Percentiles rank a stretch among this genome's conserved stretches.
These are phyloP conservation scores for Periophthalmus magnuspinnatus DNA, from an alignment of 2,797 vertebrate species.

Conservation along the genomic window DNA sequence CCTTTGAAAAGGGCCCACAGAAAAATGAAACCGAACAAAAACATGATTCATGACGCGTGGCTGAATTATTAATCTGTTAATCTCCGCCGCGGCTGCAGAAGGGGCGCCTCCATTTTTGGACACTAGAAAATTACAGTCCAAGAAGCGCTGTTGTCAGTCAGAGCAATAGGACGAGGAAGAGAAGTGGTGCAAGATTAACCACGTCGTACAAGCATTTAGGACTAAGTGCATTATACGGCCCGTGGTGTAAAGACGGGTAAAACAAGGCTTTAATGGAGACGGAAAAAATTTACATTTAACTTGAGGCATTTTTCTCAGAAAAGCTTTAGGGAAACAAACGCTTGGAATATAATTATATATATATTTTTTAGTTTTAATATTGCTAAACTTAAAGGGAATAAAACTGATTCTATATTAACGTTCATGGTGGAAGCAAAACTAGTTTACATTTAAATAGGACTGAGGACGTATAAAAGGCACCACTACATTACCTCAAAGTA, in stretches of 20 bases:
- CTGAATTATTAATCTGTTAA: slow-evolving; percentile 98
- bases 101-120: slow-evolving; percentile 82
- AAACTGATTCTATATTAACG: background rate
- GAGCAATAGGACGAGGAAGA: slow-evolving; percentile 75
- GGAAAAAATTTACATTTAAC: too few relatives aligned
- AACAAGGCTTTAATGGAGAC: too few relatives aligned
- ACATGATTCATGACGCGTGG: slow-evolving; percentile 85
- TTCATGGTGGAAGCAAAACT: background rate
- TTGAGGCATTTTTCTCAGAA: too few relatives aligned
- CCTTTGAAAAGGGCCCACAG: slow-evolving; percentile 60
- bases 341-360: background rate
- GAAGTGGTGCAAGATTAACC: slow-evolving; percentile 72
- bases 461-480: background rate
- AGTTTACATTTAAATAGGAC: background rate
- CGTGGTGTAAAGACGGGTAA: background rate
- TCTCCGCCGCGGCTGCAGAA: slow-evolving; percentile 83
- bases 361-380: background rate
- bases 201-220: slow-evolving; percentile 73
- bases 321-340: too few relatives aligned
- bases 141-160: slow-evolving; percentile 62
- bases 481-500: background rate
- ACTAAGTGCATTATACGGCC: slow-evolving; percentile 50
- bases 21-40: slow-evolving; percentile 56
- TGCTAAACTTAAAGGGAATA: background rate
- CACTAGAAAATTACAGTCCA: slow-evolving; percentile 83